Percentiles rank a stretch among this genome's conserved stretches.
These are phyloP conservation scores for Carterocephalus palaemon DNA, from an alignment of 2,888 invertebrate genomes.

Conservation along the genomic window DNA sequence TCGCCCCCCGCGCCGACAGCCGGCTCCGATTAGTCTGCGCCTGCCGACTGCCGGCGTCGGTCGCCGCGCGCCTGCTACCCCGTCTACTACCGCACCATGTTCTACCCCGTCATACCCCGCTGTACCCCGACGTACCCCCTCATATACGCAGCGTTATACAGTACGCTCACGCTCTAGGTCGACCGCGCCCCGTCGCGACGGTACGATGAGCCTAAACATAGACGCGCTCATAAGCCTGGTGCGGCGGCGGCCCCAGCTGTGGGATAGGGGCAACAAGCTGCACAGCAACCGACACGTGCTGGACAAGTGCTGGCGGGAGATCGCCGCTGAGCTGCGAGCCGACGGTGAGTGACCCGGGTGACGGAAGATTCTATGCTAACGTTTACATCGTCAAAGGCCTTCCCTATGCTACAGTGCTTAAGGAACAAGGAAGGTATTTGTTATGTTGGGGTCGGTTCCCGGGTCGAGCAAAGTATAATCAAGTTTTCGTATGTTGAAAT, in stretches of 20 bases:
- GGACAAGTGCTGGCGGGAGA: conserved; percentile 20
- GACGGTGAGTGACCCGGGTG: conserved; percentile 10
- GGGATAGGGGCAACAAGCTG: conserved; percentile 15
- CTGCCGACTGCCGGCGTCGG: not conserved
- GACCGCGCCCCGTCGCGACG: not conserved
- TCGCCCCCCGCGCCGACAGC: conserved; percentile 3
- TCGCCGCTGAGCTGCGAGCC: conserved; percentile 5
- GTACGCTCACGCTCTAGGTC: not conserved
- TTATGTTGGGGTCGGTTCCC: too few species aligned
- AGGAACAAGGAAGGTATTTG: not conserved
- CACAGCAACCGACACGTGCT: conserved; percentile 15
- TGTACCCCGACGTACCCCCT: too few species aligned
- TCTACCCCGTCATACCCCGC: not conserved
- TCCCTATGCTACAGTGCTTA: not conserved
- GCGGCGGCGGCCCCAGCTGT: conserved; percentile 10
- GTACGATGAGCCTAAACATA: conserved; percentile 5
- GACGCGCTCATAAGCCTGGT: conserved; percentile 9
- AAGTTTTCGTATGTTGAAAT: too few species aligned
- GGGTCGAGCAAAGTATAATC: too few species aligned
- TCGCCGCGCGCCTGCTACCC: not conserved
- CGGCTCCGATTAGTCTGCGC: conserved; percentile 1
- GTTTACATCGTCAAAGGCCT: not conserved
- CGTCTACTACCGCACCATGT: not conserved
- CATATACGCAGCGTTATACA: not conserved
- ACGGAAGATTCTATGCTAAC: not conserved